A percentile compares a stretch with the other conserved stretches of the same genome.
These are phyloP conservation scores for Rhizomys pruinosus DNA, from an alignment of 2,113 vertebrate species.

Conservation along the genomic window DNA sequence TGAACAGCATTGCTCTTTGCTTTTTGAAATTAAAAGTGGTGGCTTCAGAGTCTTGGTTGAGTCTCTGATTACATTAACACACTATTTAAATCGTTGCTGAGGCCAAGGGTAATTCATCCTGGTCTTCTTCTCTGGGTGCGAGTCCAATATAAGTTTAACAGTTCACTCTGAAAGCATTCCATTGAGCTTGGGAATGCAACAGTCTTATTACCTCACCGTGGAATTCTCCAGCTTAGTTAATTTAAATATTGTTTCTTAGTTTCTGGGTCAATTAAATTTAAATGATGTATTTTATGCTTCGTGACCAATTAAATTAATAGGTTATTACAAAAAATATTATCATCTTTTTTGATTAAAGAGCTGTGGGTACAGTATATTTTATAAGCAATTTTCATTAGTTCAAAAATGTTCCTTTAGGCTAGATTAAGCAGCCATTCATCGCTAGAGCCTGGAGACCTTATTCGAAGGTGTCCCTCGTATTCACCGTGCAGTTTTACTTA, in stretches of 20 bases:
- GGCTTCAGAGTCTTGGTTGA: slow-evolving; percentile 71
- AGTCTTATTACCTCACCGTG: slow-evolving; percentile 92
- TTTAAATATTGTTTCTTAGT: slow-evolving; percentile 97
- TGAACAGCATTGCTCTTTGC: slow-evolving; percentile 73
- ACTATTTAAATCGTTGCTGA: slow-evolving; percentile 76
- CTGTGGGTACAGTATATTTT: slow-evolving; percentile 98
- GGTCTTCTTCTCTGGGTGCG: slow-evolving; percentile 77
- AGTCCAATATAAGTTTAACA: slow-evolving; percentile 87
- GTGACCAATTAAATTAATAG: slow-evolving; percentile 99
- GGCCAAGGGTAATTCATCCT: slow-evolving; percentile 74
- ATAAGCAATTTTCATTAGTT: slow-evolving; percentile 99
- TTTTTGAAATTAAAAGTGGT: slow-evolving; percentile 81
- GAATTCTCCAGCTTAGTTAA: slow-evolving; percentile 92
- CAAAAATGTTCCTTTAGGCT: slow-evolving; percentile 97
- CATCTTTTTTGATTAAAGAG: slow-evolving; percentile 99
- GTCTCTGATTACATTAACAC: slow-evolving; percentile 71
- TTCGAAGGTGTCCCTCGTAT: slow-evolving; percentile 94
- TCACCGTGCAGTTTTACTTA: slow-evolving; percentile 95
- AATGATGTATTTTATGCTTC: slow-evolving; percentile 99
- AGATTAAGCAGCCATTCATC: slow-evolving; percentile 96
- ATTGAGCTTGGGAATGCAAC: slow-evolving; percentile 86
- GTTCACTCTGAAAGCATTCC: slow-evolving; percentile 88
- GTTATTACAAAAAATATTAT: slow-evolving; percentile 95
- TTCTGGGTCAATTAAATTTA: slow-evolving; percentile 99
- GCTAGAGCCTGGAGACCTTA: slow-evolving; percentile 91